Evolutionary conservation across 2,888 invertebrate genomes (phyloP).

Genomic region (Hoplodrina ambigua): DNA sequence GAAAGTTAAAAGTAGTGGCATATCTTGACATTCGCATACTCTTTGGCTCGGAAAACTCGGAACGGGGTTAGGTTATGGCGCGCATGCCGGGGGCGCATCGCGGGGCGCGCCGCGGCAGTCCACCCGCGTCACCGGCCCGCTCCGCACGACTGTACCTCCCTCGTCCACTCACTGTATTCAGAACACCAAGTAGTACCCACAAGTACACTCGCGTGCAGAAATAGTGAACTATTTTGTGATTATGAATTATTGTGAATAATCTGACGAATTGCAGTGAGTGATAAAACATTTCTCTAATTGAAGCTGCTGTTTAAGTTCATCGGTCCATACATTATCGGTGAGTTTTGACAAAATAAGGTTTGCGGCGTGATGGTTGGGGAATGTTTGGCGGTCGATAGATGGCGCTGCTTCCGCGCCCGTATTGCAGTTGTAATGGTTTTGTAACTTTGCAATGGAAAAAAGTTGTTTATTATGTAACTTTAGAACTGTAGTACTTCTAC

Average conservation of each 20-base stretch:
- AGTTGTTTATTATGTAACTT: slow-evolving; percentile 72
- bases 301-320: slow-evolving; percentile 29
- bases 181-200: slow-evolving; percentile 57
- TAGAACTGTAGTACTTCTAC: neutral
- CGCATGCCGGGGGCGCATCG: slow-evolving; percentile 74
- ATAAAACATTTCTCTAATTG: slow-evolving; percentile 40
- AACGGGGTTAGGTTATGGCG: slow-evolving; percentile 75
- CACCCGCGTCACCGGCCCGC: slow-evolving; percentile 71
- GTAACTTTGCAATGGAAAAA: slow-evolving; percentile 68
- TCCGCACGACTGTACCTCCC: slow-evolving; percentile 66
- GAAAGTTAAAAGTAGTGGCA: slow-evolving; percentile 53
- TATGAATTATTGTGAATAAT: slow-evolving; percentile 44
- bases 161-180: slow-evolving; percentile 52
- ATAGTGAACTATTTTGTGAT: slow-evolving; percentile 53
- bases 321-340: slow-evolving; percentile 58
- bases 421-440: slow-evolving; percentile 83
- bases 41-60: slow-evolving; percentile 70
- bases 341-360: slow-evolving; percentile 61
- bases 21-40: slow-evolving; percentile 64
- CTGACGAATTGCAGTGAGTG: slow-evolving; percentile 52
- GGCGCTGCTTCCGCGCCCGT: slow-evolving; percentile 81
- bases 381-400: slow-evolving; percentile 75
- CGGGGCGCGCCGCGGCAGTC: slow-evolving; percentile 77
- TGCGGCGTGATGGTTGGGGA: slow-evolving; percentile 46
- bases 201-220: slow-evolving; percentile 56